Percentiles rank a stretch among this genome's conserved stretches.
Conservation (phyloP, 2,888 invertebrate species). For the Archaeoteleia sp. region DNA sequence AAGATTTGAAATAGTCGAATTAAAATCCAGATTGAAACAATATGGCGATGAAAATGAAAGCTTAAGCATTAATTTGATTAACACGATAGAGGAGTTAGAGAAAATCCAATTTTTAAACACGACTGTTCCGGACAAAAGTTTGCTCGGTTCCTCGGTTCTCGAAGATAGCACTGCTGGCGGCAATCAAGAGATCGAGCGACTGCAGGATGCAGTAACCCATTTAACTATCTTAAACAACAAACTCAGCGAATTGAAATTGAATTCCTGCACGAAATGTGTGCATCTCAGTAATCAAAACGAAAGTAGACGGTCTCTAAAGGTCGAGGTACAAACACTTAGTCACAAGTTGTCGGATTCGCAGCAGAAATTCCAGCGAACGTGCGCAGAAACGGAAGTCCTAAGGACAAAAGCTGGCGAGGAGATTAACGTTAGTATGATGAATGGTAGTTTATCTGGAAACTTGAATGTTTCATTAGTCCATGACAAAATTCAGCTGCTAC, state of each 20-base stretch:
- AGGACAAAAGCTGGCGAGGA: constrained; percentile 62
- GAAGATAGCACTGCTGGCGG: background rate
- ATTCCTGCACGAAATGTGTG: constrained; percentile 61
- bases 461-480: constrained; percentile 63
- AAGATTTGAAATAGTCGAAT: constrained; percentile 54
- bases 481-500: constrained; percentile 61
- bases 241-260: constrained; percentile 61
- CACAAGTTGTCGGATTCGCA: constrained; percentile 60
- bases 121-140: constrained; percentile 33
- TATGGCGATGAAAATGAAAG: constrained; percentile 57
- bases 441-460: constrained; percentile 57
- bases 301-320: constrained; percentile 59
- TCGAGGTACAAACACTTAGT: constrained; percentile 59
- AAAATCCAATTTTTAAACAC: background rate
- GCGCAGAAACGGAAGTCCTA: constrained; percentile 59
- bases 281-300: constrained; percentile 62
- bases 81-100: constrained; percentile 38
- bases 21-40: constrained; percentile 51
- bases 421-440: constrained; percentile 58
- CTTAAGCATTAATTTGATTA: constrained; percentile 50
- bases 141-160: background rate
- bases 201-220: constrained; percentile 57
- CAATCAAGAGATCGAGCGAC: too few species aligned
- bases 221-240: constrained; percentile 61
- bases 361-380: constrained; percentile 62